Evolutionary conservation across 2,113 vertebrate species (phyloP).

Genomic region (Sinocyclocheilus anshuiensis): DNA sequence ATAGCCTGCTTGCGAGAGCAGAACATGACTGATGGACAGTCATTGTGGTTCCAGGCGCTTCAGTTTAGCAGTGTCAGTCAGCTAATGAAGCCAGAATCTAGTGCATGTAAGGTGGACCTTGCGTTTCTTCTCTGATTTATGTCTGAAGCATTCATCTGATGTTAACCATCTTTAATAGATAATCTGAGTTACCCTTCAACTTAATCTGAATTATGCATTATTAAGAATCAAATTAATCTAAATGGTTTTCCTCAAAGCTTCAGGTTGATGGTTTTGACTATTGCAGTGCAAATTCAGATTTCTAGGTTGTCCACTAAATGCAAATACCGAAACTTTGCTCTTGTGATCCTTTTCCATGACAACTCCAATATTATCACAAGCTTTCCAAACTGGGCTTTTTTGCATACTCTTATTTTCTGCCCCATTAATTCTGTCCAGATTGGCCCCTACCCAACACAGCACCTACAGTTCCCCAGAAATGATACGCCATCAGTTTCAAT

Average conservation of each 20-base stretch:
- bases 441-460: slow-evolving; percentile 42
- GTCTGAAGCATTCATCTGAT: neutral
- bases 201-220: neutral
- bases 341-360: slow-evolving; percentile 12
- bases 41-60: slow-evolving; percentile 29
- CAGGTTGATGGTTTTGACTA: neutral
- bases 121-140: neutral
- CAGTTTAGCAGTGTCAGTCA: slow-evolving; percentile 42
- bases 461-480: slow-evolving; percentile 52
- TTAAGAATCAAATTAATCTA: neutral
- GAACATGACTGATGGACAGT: slow-evolving; percentile 29
- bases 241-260: neutral
- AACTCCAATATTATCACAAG: slow-evolving; percentile 28
- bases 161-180: neutral
- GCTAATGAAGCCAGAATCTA: slow-evolving; percentile 42
- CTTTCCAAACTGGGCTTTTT: slow-evolving; percentile 27
- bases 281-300: neutral
- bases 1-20: slow-evolving; percentile 29
- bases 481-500: slow-evolving; percentile 62
- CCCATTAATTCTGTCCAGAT: slow-evolving; percentile 57
- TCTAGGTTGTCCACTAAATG: neutral
- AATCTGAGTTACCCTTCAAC: neutral
- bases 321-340: neutral
- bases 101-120: slow-evolving; percentile 7
- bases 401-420: slow-evolving; percentile 43